These are phyloP conservation scores for Brevipalpus yothersi DNA, from an alignment of 1,140 invertebrate genomes.

Conservation along the genomic window DNA sequence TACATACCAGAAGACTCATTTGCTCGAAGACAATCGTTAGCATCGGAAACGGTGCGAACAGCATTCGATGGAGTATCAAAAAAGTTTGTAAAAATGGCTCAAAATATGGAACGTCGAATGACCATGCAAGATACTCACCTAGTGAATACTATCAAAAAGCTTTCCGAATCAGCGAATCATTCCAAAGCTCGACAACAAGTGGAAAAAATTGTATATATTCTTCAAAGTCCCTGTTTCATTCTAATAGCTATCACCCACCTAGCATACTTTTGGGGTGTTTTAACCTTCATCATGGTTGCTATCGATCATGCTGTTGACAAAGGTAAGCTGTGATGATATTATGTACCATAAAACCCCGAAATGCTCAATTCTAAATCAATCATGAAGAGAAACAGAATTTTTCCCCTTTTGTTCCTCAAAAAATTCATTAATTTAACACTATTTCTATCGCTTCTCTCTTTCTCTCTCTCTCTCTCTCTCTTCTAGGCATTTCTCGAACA, in stretches of 20 bases:
- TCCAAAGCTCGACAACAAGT: background rate
- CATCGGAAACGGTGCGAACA: background rate
- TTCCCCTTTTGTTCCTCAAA: too few relatives aligned
- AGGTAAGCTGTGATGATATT: background rate
- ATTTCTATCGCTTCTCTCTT: background rate
- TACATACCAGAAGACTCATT: background rate
- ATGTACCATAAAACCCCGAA: background rate
- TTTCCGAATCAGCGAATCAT: background rate
- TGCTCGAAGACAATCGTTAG: background rate
- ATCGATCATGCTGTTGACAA: background rate
- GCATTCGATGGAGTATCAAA: background rate
- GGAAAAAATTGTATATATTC: background rate
- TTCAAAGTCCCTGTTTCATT: background rate
- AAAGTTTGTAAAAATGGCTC: background rate
- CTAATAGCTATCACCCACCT: background rate
- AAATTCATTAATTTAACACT: too few relatives aligned
- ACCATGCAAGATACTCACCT: background rate
- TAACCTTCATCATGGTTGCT: conserved; percentile 1
- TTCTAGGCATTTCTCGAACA: background rate
- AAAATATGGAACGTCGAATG: background rate
- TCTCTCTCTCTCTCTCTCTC: background rate
- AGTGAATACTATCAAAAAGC: background rate
- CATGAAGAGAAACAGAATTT: too few relatives aligned
- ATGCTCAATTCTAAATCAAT: background rate
- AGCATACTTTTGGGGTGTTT: conserved; percentile 1